Percentiles rank a stretch among this genome's conserved stretches.
Evolutionary conservation across 2,113 vertebrate genomes (phyloP).

Genomic region (Emydocephalus ijimae): DNA sequence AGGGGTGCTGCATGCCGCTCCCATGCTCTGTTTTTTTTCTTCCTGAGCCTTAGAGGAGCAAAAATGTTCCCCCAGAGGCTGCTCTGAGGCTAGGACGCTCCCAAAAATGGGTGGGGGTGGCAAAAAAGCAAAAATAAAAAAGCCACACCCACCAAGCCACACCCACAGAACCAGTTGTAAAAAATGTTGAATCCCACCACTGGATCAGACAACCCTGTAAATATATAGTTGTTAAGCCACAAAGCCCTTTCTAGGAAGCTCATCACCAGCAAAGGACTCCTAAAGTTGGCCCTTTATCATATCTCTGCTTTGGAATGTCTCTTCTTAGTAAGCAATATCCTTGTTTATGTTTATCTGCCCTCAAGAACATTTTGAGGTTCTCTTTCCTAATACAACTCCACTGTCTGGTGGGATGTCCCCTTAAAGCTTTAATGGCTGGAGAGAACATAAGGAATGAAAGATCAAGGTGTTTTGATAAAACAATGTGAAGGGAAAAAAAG

Average conservation of each 20-base stretch:
- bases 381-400: not conserved
- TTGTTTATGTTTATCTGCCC: not conserved
- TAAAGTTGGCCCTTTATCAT: not conserved
- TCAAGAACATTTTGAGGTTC: not conserved
- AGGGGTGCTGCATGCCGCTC: too few relatives aligned
- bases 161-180: too few relatives aligned
- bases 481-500: not conserved
- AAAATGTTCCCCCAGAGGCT: too few relatives aligned
- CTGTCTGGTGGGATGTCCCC: not conserved
- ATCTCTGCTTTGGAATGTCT: not conserved
- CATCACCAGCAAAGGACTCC: too few relatives aligned
- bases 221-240: not conserved
- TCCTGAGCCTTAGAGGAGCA: too few relatives aligned
- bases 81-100: too few relatives aligned
- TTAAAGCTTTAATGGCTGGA: not conserved
- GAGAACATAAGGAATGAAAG: not conserved
- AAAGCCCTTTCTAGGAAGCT: not conserved
- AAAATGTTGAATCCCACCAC: too few relatives aligned
- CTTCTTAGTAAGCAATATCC: not conserved
- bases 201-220: not conserved
- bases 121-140: too few relatives aligned
- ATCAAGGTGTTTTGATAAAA: not conserved
- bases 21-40: too few relatives aligned
- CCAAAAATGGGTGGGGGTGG: too few relatives aligned
- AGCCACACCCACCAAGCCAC: too few relatives aligned